phyloP scores from a whole-genome alignment of 2,113 vertebrate genomes.

The Orientallactaga bullata region DNA sequence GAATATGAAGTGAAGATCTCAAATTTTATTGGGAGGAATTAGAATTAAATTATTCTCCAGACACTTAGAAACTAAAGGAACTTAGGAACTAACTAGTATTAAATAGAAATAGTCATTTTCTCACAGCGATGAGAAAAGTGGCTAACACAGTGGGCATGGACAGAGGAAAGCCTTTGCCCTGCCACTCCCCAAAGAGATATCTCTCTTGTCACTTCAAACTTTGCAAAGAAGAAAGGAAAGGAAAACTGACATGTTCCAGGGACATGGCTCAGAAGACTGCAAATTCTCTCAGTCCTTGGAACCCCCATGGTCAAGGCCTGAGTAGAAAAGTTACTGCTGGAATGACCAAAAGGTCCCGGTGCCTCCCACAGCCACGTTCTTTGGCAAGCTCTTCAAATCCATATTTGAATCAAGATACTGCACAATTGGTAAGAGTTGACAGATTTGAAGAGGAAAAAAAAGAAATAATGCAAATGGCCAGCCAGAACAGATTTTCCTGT shows the following conservation, averaged over 20 bases:
- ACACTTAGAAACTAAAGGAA: not conserved
- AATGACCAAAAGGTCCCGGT: not conserved
- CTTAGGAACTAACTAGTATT: not conserved
- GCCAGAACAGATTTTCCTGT: slow-evolving; percentile 82
- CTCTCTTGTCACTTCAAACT: not conserved
- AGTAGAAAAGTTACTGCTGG: not conserved
- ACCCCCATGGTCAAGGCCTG: not conserved
- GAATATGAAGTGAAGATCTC: not conserved
- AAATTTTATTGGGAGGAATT: not conserved
- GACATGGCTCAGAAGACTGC: not conserved
- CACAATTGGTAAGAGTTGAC: not conserved
- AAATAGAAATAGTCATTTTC: not conserved
- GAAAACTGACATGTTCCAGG: not conserved
- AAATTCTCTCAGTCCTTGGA: not conserved
- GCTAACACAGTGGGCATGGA: too few relatives aligned
- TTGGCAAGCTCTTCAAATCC: not conserved
- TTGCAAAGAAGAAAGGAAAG: not conserved
- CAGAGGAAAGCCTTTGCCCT: not conserved
- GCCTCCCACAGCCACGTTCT: not conserved
- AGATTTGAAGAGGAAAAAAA: slow-evolving; percentile 59
- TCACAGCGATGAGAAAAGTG: too few relatives aligned
- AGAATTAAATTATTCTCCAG: slow-evolving; percentile 6
- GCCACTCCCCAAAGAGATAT: not conserved
- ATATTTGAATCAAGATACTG: slow-evolving; percentile 26
- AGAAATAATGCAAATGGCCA: slow-evolving; percentile 58